These are phyloP conservation scores for Athene noctua DNA, from an alignment of 2,113 vertebrate genomes.

Conservation along the genomic window DNA sequence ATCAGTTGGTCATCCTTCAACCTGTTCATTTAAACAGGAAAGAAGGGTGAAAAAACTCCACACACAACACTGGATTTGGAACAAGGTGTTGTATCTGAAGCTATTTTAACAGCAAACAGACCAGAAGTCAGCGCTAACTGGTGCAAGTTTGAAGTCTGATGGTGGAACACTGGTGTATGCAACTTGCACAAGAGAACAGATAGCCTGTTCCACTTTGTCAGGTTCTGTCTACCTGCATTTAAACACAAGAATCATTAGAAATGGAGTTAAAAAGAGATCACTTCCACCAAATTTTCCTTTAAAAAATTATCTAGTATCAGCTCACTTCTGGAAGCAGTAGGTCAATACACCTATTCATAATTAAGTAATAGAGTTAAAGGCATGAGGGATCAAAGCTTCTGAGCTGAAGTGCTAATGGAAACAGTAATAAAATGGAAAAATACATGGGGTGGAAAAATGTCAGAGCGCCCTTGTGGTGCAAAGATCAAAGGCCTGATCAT, in stretches of 20 bases:
- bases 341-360: neutral
- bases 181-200: neutral
- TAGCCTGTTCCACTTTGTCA: neutral
- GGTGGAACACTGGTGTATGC: neutral
- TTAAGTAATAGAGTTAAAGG: neutral
- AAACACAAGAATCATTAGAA: neutral
- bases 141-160: neutral
- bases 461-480: neutral
- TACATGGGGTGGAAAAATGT: neutral
- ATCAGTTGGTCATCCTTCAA: neutral
- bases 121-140: neutral
- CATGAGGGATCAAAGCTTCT: neutral
- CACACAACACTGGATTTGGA: neutral
- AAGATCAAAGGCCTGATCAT: conserved; percentile 27
- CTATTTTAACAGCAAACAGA: neutral
- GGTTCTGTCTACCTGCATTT: neutral
- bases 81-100: neutral
- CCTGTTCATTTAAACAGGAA: neutral
- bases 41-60: neutral
- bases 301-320: neutral
- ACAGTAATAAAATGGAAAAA: conserved; percentile 33
- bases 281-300: neutral
- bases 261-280: neutral
- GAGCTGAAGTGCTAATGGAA: neutral
- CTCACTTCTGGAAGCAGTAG: neutral